These are phyloP conservation scores for Drosophila pseudotalamancana DNA, from an alignment of 2,888 invertebrate species.

Conservation along the genomic window DNA sequence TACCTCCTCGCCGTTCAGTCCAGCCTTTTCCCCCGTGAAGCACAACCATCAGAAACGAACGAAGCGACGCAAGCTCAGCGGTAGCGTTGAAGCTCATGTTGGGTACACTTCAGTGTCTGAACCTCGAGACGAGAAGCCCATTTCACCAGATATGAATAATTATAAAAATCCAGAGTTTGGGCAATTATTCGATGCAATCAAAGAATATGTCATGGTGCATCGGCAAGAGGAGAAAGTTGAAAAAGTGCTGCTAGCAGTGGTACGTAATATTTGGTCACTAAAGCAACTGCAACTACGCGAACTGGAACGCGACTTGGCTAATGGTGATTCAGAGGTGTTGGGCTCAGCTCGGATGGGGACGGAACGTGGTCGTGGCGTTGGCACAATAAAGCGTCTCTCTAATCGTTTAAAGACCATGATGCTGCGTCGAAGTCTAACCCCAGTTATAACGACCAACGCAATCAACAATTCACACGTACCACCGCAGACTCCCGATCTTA, in stretches of 20 bases:
- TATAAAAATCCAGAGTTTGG: slow-evolving; percentile 68
- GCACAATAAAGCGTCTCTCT: slow-evolving; percentile 76
- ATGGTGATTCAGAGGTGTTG: slow-evolving; percentile 31
- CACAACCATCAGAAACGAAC: slow-evolving; percentile 41
- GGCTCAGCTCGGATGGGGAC: slow-evolving; percentile 35
- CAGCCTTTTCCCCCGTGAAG: slow-evolving; percentile 81
- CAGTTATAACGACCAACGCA: slow-evolving; percentile 40
- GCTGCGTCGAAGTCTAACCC: slow-evolving; percentile 63
- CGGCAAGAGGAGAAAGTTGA: slow-evolving; percentile 71
- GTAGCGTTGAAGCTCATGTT: slow-evolving; percentile 31
- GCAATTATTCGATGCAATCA: slow-evolving; percentile 73
- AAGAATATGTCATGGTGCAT: slow-evolving; percentile 75
- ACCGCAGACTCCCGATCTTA: neutral
- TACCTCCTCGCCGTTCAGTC: slow-evolving; percentile 81
- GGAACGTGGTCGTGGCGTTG: slow-evolving; percentile 32
- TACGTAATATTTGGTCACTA: slow-evolving; percentile 80
- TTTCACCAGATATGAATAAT: slow-evolving; percentile 37
- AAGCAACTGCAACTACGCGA: slow-evolving; percentile 68
- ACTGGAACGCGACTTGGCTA: slow-evolving; percentile 54
- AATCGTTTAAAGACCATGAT: slow-evolving; percentile 73
- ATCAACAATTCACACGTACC: neutral
- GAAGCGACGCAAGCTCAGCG: slow-evolving; percentile 77
- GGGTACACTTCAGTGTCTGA: slow-evolving; percentile 8
- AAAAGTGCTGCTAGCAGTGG: slow-evolving; percentile 69
- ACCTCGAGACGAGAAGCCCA: slow-evolving; percentile 34